These are phyloP conservation scores for Apis florea DNA, from an alignment of 1,140 invertebrate species.

Conservation along the genomic window DNA sequence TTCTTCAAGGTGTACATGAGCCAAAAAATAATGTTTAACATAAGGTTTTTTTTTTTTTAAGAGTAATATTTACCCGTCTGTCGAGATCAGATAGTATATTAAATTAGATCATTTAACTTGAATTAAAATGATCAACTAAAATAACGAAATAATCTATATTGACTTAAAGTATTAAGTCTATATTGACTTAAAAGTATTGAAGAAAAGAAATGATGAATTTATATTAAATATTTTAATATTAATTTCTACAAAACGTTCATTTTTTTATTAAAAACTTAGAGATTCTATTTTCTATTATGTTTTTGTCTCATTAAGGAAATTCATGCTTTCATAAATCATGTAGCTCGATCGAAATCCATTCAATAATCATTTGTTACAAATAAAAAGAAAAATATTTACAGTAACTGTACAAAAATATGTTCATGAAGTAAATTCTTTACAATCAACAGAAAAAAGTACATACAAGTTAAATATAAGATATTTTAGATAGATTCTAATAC, in stretches of 20 bases:
- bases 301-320: not conserved
- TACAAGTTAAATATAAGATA: conserved; percentile 38
- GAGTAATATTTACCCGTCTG: not conserved
- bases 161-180: not conserved
- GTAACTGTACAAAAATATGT: conserved; percentile 42
- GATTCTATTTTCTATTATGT: not conserved
- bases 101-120: not conserved
- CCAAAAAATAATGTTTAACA: not conserved
- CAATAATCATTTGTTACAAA: conserved; percentile 25
- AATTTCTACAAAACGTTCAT: not conserved
- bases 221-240: not conserved
- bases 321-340: not conserved
- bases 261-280: not conserved
- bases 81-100: conserved; percentile 16
- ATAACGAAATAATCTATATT: not conserved
- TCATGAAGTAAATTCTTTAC: conserved; percentile 27
- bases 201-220: not conserved
- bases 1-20: conserved; percentile 43
- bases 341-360: not conserved
- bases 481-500: conserved; percentile 28
- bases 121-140: not conserved
- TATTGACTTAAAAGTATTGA: not conserved
- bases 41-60: not conserved
- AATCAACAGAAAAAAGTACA: conserved; percentile 26
- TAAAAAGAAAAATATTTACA: conserved; percentile 43